Base-by-base conservation (phyloP, 2,888 invertebrate genomes). In the Drosophila demipolita region DNA sequence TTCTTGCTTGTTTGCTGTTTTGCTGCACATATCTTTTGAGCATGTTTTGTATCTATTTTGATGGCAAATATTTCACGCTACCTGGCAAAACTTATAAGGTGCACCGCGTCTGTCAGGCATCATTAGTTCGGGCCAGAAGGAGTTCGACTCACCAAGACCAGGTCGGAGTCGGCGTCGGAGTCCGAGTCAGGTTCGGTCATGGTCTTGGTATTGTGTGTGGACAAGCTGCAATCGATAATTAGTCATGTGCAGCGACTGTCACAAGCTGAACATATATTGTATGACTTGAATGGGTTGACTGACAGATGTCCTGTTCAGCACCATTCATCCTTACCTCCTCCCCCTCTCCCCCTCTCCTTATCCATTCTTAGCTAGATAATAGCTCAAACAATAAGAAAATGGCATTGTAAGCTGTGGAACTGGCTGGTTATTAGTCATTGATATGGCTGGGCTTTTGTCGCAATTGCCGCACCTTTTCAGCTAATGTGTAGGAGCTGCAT, bases 61-160 rank as follows among this genome's bases (percentile, higher is more conserved):
- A 89, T 87, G 79, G 90, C 83, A 64, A 83, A 90, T 87, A 87
- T 88, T 87, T 87, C 80, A 87, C 88, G 88, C 83, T 88, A 69
- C 52, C 63, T 49, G 58, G 35, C 66, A 35, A 29, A 54, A 68
- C 68, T 49, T 80, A 73, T 60, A 71, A 81, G 78, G 66, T 70
- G 82, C 65, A 50, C 29, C 57, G 9, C 52, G 83, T 80, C 83
- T 86, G 90, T 87, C 88, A 87, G 80, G 86, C 86, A 79, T 87
- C 86, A 87, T 87, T 87, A 85, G 88, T 66, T 77, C 55, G 52
- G 71, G 49, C 67, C 62, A 64, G 62, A 75, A 69, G 67, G 66
- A 52, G 58, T 52, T 55, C 20, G 15, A 26, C 42, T 29, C 8
- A 23, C 45, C 29, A 54, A 49, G 63, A 48, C 50, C 49, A 9